These are phyloP conservation scores for Platycnemis pennipes DNA, from an alignment of 2,888 invertebrate species.

Conservation along the genomic window DNA sequence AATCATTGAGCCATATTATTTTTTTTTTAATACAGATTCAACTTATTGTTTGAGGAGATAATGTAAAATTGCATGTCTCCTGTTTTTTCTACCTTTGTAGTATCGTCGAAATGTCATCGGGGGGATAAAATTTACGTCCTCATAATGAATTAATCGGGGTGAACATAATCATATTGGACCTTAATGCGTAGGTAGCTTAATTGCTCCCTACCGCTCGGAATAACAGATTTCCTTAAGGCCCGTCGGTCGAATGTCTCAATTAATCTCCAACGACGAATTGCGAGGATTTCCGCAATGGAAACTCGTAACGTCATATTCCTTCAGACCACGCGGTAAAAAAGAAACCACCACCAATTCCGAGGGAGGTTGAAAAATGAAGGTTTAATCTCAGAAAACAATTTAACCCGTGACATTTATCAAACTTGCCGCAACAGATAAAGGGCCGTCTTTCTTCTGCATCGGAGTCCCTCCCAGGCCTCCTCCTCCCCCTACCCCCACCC, in stretches of 20 bases:
- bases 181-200: too few species aligned
- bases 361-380: constrained; percentile 37
- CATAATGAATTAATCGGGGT: background rate
- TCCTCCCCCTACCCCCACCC: background rate
- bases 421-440: background rate
- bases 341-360: background rate
- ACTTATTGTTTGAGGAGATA: too few species aligned
- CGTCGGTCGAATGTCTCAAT: background rate
- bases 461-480: background rate
- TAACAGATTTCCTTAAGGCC: background rate
- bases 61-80: too few species aligned
- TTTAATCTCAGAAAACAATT: constrained; percentile 48
- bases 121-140: background rate
- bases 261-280: background rate
- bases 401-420: constrained; percentile 19
- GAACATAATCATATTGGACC: background rate
- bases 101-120: too few species aligned
- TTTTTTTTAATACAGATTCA: too few species aligned
- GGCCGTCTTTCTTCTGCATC: background rate
- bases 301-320: background rate
- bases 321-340: background rate
- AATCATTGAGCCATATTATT: too few species aligned
- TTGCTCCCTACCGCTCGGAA: background rate
- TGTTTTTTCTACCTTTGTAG: too few species aligned
- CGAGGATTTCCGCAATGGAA: background rate